These are phyloP conservation scores for Glossosoma conforme DNA, from an alignment of 1,140 invertebrate genomes.

Conservation along the genomic window DNA sequence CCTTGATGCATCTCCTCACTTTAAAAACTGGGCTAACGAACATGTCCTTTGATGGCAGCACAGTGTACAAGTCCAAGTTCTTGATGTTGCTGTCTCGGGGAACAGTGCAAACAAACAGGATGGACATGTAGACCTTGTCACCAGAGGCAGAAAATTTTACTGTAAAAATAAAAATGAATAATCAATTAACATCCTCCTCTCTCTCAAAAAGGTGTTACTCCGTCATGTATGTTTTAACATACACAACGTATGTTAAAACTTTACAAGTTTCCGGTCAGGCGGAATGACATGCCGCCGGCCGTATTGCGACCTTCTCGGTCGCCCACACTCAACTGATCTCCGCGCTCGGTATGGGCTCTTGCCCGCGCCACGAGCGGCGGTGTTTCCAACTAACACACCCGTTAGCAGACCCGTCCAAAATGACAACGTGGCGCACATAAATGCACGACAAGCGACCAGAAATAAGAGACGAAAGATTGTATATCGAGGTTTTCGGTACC, in stretches of 20 bases:
- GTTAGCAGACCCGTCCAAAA: too few relatives aligned
- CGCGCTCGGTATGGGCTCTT: too few relatives aligned
- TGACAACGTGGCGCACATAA: too few relatives aligned
- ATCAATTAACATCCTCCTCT: background rate
- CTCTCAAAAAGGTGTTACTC: background rate
- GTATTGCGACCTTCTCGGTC: too few relatives aligned
- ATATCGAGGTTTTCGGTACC: too few relatives aligned
- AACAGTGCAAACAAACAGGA: slow-evolving; percentile 21
- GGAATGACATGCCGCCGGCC: too few relatives aligned
- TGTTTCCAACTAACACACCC: too few relatives aligned
- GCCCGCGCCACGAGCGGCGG: too few relatives aligned
- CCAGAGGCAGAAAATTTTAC: slow-evolving; percentile 19
- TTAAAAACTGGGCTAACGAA: slow-evolving; percentile 16
- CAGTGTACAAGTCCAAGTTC: slow-evolving; percentile 1
- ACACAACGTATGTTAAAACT: background rate
- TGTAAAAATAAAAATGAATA: slow-evolving; percentile 9
- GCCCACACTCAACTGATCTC: too few relatives aligned
- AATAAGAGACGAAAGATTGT: too few relatives aligned
- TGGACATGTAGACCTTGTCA: slow-evolving; percentile 17
- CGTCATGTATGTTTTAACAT: background rate
- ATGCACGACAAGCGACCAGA: too few relatives aligned
- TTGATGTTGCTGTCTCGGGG: slow-evolving; percentile 3
- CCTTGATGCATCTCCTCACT: slow-evolving; percentile 25
- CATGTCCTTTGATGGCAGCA: slow-evolving; percentile 4
- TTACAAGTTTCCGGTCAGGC: too few relatives aligned